Base-by-base conservation (phyloP, 2,113 vertebrate genomes). In the Brachypteracias leptosomus region DNA sequence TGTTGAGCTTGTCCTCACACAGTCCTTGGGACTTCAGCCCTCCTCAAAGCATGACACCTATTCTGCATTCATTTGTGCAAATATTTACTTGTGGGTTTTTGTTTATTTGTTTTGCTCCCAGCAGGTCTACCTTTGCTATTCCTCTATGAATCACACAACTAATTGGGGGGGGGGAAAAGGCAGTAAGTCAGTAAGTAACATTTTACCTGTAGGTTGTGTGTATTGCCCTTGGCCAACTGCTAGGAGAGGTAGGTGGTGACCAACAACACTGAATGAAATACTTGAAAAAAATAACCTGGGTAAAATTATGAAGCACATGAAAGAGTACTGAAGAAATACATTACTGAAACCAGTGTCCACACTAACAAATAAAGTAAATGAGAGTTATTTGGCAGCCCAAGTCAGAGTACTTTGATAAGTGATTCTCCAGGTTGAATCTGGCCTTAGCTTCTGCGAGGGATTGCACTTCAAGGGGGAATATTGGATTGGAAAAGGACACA, bases 211-310 rank as follows among this genome's bases (percentile, higher is more conserved):
- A 33, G 66, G 65, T 35, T 76, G 63, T 79, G 40, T 73, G 21
- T 66, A 93, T 95, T 52, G 42, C 76, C 93, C 95, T 55, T 57
- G 90, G 85, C 81, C 89, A 77, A 3, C 17, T 82, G 68, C 89
- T 89, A 82, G 71, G 89, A 91, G 92, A 75, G 28, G 58, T 57
- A 92, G 75, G 87, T 16, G 31, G 79, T 78, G 84, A 96, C 54
- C 90, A 95, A 95, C 89, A 92, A n/a, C 36, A 85, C 65, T 70
- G 74, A 82, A 58, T 74, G 72, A 93, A 70, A 62, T 31, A n/a
- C 18, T 54, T 9, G 7, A 24, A 82, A 35, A 75, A 40, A n/a
- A 58, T 7, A 66, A 72, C 9, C 26, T 46, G 25, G 14, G 13
- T 46, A 40, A 85, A 79, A 71, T 40, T 25, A 71, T 54, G 42